Evolutionary conservation across 2,113 vertebrate species (phyloP).

Genomic region (Egretta garzetta): DNA sequence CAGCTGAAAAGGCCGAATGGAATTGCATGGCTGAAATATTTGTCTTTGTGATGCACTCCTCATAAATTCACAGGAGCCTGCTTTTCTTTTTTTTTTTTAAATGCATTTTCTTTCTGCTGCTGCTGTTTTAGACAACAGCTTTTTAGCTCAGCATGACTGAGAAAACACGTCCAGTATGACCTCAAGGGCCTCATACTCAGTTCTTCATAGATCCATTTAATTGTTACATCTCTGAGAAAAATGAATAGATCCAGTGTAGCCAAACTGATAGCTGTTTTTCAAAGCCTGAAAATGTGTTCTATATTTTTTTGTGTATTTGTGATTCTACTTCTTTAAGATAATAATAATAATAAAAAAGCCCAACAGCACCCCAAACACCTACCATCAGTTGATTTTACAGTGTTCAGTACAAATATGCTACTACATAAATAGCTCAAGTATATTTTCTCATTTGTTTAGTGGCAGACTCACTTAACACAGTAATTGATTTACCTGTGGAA

Average conservation of each 20-base stretch:
- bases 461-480: slow-evolving; percentile 20
- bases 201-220: slow-evolving; percentile 72
- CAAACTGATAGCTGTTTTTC: slow-evolving; percentile 22
- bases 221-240: slow-evolving; percentile 69
- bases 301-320: background rate
- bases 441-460: slow-evolving; percentile 26
- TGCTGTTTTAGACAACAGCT: slow-evolving; percentile 80
- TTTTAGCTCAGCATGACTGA: slow-evolving; percentile 77
- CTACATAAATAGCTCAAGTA: background rate
- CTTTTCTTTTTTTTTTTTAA: slow-evolving; percentile 59
- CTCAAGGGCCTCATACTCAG: slow-evolving; percentile 60
- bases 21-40: slow-evolving; percentile 88
- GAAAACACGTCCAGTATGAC: slow-evolving; percentile 76
- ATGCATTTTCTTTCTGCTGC: slow-evolving; percentile 78
- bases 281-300: slow-evolving; percentile 13
- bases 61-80: slow-evolving; percentile 83
- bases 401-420: background rate
- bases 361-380: accelerated
- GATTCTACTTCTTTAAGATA: slow-evolving; percentile 4
- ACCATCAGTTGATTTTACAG: background rate
- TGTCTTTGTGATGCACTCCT: slow-evolving; percentile 86
- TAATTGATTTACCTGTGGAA: slow-evolving; percentile 58
- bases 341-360: background rate
- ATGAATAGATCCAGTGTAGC: slow-evolving; percentile 33
- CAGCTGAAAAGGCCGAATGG: slow-evolving; percentile 87